Base-by-base conservation (phyloP, 2,888 invertebrate genomes). In the Proisotoma minuta region DNA sequence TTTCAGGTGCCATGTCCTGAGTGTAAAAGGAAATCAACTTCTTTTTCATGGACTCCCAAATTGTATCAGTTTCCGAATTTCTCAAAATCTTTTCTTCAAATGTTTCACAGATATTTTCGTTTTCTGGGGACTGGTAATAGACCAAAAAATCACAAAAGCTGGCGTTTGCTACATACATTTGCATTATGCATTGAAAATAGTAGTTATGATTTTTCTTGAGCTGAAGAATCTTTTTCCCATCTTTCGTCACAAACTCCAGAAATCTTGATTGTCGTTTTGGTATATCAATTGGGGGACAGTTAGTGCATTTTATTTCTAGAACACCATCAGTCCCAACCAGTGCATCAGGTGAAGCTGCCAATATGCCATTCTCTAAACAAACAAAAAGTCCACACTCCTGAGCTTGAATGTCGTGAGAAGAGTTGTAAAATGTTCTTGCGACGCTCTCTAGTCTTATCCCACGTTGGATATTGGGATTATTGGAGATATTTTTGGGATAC, bases 291-390 rank as follows among this genome's bases (percentile, higher is more conserved):
- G 57, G 47, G 3, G 27, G 28, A 18, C 50, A 26, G 2, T 1
- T 26, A 12, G 58, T 43, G 27, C 64, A 64, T 53, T 64, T 64
- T 1, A 64, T 43, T 54, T 64, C 64, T 0, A 59, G 2, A n/a
- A 65, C 29, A 5, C 58, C 66, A 22, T 59, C 59, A 12, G 40
- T 23, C 1, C 51, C 61, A 3, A 54, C 15, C 4, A 66, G 3
- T 10, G 62, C 69, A 39, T 69, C 66, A 4, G 66, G 66, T n/a
- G 69, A 66, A 1, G 69, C 69, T 28, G 62, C 66, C 0, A 69
- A 47, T 23, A 64, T 24, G 3, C 63, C 61, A 57, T 69, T 59
- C 22, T 60, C 58, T 20, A 57, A 1, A 15, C 50, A 59, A n/a
- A 69, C 40, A 39, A 64, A 62, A 0, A 69, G 27, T 2, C 66